These are phyloP conservation scores for Proterorhinus semilunaris DNA, from an alignment of 2,113 vertebrate species.

Conservation along the genomic window DNA sequence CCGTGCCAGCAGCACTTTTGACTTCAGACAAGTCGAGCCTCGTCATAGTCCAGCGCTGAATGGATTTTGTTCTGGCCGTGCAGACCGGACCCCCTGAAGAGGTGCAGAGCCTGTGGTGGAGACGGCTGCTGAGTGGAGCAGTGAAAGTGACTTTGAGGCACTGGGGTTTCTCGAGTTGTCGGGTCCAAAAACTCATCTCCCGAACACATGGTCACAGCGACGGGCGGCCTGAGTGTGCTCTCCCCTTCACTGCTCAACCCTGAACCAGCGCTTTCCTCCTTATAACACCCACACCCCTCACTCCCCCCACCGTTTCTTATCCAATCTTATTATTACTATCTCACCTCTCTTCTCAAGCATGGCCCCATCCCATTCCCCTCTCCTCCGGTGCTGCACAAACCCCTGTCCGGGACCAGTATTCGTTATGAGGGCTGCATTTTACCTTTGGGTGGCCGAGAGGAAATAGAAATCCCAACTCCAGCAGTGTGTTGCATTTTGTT, in stretches of 20 bases:
- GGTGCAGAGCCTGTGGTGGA: conserved; percentile 28
- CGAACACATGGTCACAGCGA: conserved; percentile 28
- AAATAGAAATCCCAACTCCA: conserved; percentile 26
- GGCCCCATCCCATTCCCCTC: conserved; percentile 32
- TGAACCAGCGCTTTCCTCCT: conserved; percentile 62
- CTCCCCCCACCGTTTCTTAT: conserved; percentile 53
- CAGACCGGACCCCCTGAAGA: conserved; percentile 49
- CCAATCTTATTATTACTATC: conserved; percentile 70
- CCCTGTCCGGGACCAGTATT: conserved; percentile 34
- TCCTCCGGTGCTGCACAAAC: conserved; percentile 37
- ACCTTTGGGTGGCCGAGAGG: conserved; percentile 20
- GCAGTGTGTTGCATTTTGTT: not conserved
- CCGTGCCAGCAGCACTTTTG: not conserved
- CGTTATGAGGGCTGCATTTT: conserved; percentile 40
- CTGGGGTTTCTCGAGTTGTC: conserved; percentile 43
- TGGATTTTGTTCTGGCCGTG: conserved; percentile 31
- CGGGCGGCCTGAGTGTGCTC: conserved; percentile 37
- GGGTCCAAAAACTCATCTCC: conserved; percentile 58
- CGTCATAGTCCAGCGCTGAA: conserved; percentile 18
- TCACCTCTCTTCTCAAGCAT: conserved; percentile 55
- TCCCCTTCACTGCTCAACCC: conserved; percentile 71
- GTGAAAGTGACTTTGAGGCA: conserved; percentile 57
- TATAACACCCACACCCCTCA: conserved; percentile 56
- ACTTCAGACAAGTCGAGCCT: not conserved
- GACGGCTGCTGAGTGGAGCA: conserved; percentile 20